These are phyloP conservation scores for Oncorhynchus keta DNA, from an alignment of 2,113 vertebrate genomes.

Conservation along the genomic window DNA sequence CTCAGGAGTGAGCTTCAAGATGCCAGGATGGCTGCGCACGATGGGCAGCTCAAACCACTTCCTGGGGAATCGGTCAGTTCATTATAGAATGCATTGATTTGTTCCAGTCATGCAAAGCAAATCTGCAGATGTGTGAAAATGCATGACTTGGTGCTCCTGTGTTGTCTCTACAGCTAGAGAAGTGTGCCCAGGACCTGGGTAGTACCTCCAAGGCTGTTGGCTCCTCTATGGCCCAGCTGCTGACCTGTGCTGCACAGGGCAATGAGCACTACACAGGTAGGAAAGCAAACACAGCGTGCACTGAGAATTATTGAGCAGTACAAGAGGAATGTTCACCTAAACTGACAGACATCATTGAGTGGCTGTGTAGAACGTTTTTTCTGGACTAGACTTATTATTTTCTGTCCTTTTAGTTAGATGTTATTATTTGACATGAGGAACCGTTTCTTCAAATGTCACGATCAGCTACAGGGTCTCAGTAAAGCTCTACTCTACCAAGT, in stretches of 20 bases:
- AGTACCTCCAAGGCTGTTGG: constrained; percentile 97
- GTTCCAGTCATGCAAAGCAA: neutral
- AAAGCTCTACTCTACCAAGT: neutral
- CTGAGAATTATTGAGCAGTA: neutral
- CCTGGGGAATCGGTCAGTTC: constrained; percentile 90
- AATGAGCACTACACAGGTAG: constrained; percentile 98
- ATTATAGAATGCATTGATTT: neutral
- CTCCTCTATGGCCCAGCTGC: constrained; percentile 95
- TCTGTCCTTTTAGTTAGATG: too few species aligned
- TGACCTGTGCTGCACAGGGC: constrained; percentile 96
- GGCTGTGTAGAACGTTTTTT: too few species aligned
- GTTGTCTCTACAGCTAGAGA: constrained; percentile 83
- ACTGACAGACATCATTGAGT: too few species aligned
- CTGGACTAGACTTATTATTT: too few species aligned
- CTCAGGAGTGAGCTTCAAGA: constrained; percentile 94
- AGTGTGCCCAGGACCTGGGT: constrained; percentile 95
- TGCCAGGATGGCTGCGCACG: constrained; percentile 90
- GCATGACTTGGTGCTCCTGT: neutral
- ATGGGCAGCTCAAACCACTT: constrained; percentile 91
- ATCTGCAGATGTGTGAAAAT: neutral
- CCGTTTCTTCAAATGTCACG: neutral
- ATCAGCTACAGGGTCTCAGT: neutral
- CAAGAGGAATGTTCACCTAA: too few species aligned
- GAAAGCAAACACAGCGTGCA: neutral
- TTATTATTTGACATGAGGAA: too few species aligned